Evolutionary conservation across 2,888 invertebrate species (phyloP).

Genomic region (Ochropacha duplaris): DNA sequence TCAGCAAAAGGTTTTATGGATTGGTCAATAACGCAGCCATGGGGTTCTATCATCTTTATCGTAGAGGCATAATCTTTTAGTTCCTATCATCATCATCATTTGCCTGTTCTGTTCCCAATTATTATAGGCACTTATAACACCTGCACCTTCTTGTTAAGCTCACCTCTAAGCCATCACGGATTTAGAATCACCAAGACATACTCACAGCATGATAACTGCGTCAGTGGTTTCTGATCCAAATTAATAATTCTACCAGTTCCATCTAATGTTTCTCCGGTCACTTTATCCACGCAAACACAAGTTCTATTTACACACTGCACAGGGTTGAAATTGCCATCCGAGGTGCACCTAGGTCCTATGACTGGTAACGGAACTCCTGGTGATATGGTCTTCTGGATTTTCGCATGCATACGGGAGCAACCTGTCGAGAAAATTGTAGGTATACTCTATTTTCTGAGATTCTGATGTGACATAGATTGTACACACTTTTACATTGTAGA

Average conservation of each 20-base stretch:
- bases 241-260: conserved; percentile 40
- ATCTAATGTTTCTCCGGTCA: conserved; percentile 72
- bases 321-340: conserved; percentile 86
- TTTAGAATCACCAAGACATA: conserved; percentile 19
- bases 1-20: too few relatives aligned
- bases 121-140: too few relatives aligned
- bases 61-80: too few relatives aligned
- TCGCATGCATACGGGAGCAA: conserved; percentile 82
- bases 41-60: too few relatives aligned
- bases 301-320: conserved; percentile 84
- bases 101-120: too few relatives aligned
- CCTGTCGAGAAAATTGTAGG: conserved; percentile 56
- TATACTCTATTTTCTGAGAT: too few relatives aligned
- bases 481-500: too few relatives aligned
- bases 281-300: conserved; percentile 84
- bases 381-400: conserved; percentile 64
- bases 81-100: too few relatives aligned
- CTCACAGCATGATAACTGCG: conserved; percentile 74
- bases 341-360: conserved; percentile 82
- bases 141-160: too few relatives aligned
- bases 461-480: too few relatives aligned
- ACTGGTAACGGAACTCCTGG: conserved; percentile 60
- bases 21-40: too few relatives aligned
- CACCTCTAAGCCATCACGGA: not conserved
- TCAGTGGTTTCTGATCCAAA: conserved; percentile 53